Evolutionary conservation across 2,888 invertebrate species (phyloP), one percentile per base, ranked within the genome.

Genomic region (Timandra comae): DNA sequence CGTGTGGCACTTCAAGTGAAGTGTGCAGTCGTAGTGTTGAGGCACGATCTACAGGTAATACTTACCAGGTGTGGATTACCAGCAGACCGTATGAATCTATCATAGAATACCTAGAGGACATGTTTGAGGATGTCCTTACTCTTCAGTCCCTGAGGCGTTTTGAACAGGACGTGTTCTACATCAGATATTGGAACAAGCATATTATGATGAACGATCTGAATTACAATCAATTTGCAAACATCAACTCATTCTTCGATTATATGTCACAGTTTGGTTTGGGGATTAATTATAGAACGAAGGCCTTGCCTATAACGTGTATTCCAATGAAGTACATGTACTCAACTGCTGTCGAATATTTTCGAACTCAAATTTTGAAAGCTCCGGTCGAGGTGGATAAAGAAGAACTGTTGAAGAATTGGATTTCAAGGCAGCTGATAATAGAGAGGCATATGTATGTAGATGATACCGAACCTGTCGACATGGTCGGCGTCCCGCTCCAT

Each of bases 31-130:
- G n/a, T n/a, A n/a, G n/a, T n/a, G n/a, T n/a, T n/a, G n/a, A n/a
- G n/a, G n/a, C n/a, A n/a, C n/a, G n/a, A n/a, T n/a, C n/a, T n/a
- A n/a, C n/a, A n/a, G n/a, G n/a, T n/a, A n/a, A n/a, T 22, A 9
- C 10, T 6, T 24, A 7, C 11, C 24, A 24, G 11, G 11, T 10
- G 9, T 43, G 46, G 40, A 41, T 55, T 3, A 47, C 54, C 1
- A 45, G 45, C 6, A 34, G 52, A n/a, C 33, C 47, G 0, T 45
- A 52, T 24, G 46, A 48, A 13, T 30, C 35, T 7, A 35, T 46
- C 5, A 7, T 29, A 3, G 10, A 24, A 10, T 11, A 24, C 24
- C 11, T 24, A 24, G 24, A 24, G 11, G 7, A 11, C 7, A 11
- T 10, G 7, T 24, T 24, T 10, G 24, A 11, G 5, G 11, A 9